These are phyloP conservation scores for Nannobrachium achirus DNA, from an alignment of 2,113 vertebrate species.

Conservation along the genomic window DNA sequence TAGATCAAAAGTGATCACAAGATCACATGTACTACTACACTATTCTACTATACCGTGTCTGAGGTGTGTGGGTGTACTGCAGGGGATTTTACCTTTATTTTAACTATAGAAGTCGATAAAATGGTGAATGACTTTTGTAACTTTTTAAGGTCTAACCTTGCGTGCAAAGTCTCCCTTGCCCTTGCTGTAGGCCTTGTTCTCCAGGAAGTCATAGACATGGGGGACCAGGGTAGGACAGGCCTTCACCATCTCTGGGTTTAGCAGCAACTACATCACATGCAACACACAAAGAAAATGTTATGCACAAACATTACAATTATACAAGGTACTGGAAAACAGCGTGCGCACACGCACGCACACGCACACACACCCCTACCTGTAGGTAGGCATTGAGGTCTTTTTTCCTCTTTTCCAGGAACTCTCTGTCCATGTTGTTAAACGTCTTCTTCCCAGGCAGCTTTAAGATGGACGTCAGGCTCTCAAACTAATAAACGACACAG, in stretches of 20 bases:
- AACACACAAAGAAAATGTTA: too few relatives aligned
- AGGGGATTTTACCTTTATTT: too few relatives aligned
- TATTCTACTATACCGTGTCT: not conserved
- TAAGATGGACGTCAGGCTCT: conserved; percentile 88
- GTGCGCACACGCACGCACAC: not conserved
- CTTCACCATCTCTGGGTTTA: conserved; percentile 96
- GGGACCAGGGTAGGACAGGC: conserved; percentile 89
- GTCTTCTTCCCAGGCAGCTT: conserved; percentile 99
- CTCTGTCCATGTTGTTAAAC: conserved; percentile 99
- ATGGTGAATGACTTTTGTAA: too few relatives aligned
- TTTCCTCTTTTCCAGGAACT: conserved; percentile 97
- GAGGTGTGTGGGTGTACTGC: not conserved
- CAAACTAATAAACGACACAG: conserved; percentile 83
- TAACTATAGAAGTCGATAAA: too few relatives aligned
- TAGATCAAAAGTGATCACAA: not conserved
- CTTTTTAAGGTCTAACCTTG: conserved; percentile 82
- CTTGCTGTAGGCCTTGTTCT: conserved; percentile 98
- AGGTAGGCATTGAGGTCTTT: conserved; percentile 95
- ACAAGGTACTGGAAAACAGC: too few relatives aligned
- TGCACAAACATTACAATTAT: too few relatives aligned
- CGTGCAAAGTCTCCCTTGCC: conserved; percentile 98
- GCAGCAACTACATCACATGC: conserved; percentile 81
- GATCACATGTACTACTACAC: not conserved
- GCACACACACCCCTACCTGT: conserved; percentile 80
- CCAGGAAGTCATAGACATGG: conserved; percentile 92